Evolutionary conservation across 2,113 vertebrate species (phyloP).

Genomic region (Ia io): DNA sequence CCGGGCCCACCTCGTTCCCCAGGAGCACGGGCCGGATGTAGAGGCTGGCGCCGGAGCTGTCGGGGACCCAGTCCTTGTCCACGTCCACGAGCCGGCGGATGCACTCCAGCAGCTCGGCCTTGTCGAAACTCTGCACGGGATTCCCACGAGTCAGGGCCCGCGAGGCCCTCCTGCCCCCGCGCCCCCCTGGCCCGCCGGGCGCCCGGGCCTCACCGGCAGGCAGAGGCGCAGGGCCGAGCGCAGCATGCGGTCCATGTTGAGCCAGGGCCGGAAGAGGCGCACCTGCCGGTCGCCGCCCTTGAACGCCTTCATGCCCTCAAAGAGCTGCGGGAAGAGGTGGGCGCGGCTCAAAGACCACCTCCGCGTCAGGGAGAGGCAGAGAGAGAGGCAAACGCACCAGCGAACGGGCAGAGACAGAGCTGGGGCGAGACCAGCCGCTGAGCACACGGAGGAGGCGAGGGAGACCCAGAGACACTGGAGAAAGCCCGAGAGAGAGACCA

Average conservation of each 20-base stretch:
- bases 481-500: not conserved
- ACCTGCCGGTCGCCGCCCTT: slow-evolving; percentile 86
- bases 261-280: slow-evolving; percentile 91
- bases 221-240: slow-evolving; percentile 84
- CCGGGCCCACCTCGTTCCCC: slow-evolving; percentile 84
- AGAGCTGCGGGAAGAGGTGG: slow-evolving; percentile 81
- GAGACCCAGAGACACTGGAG: not conserved
- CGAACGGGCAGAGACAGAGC: no score
- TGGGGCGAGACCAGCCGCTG: rapidly evolving
- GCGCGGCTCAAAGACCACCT: not conserved
- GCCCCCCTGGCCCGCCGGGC: rapidly evolving
- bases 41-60: slow-evolving; percentile 85
- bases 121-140: slow-evolving; percentile 85
- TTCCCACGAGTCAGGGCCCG: not conserved
- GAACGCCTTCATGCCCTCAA: slow-evolving; percentile 94
- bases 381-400: not conserved
- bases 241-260: slow-evolving; percentile 94
- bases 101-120: slow-evolving; percentile 86
- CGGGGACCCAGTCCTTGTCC: slow-evolving; percentile 92
- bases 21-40: slow-evolving; percentile 93
- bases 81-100: slow-evolving; percentile 88
- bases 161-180: rapidly evolving
- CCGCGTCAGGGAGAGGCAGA: not conserved
- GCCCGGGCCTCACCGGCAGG: slow-evolving; percentile 86
- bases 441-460: not conserved